Percentiles rank a stretch among this genome's conserved stretches.
Evolutionary conservation across 1,140 invertebrate species (phyloP).

Genomic region (Ceratina australensis): DNA sequence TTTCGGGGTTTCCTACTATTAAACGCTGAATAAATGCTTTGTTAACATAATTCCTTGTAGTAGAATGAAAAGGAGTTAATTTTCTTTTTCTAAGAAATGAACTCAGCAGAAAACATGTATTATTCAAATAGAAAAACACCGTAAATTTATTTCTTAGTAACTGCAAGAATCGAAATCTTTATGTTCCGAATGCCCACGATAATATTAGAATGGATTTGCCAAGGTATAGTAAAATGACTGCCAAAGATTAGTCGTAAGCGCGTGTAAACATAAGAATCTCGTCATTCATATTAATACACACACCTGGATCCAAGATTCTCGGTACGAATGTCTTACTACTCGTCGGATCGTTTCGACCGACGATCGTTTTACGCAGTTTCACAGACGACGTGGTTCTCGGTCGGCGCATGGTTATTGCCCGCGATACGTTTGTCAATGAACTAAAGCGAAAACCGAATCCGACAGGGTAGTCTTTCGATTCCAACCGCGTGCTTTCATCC

Average conservation of each 20-base stretch:
- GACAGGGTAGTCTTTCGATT: background rate
- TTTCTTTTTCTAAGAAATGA: background rate
- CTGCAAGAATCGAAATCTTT: background rate
- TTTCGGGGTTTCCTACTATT: conserved; percentile 7
- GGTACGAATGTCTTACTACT: conserved; percentile 57
- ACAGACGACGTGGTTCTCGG: conserved; percentile 37
- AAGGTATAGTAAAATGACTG: conserved; percentile 27
- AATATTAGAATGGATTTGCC: conserved; percentile 18
- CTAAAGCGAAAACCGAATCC: background rate
- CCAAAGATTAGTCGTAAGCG: conserved; percentile 41
- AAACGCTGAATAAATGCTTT: background rate
- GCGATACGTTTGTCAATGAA: background rate
- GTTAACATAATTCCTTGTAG: background rate
- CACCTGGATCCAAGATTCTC: conserved; percentile 61
- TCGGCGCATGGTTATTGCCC: background rate
- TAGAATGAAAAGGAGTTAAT: background rate
- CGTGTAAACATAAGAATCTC: conserved; percentile 64
- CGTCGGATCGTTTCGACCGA: conserved; percentile 30
- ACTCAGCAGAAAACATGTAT: background rate
- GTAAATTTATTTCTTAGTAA: background rate
- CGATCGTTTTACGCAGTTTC: conserved; percentile 62
- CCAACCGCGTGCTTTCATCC: conserved; percentile 1
- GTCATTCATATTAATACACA: conserved; percentile 74
- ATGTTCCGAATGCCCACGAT: background rate
- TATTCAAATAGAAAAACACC: background rate